Conservation (phyloP, 2,113 vertebrate species). For the Chascanopsetta lugubris region DNA sequence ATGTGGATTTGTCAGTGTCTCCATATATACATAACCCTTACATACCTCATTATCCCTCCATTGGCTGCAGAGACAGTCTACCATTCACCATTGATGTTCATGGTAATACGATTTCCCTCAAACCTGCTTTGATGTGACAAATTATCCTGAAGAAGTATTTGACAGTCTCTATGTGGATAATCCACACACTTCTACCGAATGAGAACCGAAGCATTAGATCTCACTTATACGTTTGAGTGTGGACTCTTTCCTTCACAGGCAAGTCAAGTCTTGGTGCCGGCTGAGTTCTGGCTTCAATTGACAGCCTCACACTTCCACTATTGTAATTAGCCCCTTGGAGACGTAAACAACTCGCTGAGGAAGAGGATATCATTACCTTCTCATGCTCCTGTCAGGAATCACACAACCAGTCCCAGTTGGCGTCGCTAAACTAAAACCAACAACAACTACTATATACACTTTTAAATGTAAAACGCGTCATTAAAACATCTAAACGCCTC, state of each 20-base stretch:
- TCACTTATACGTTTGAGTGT: constrained; percentile 29
- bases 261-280: constrained; percentile 38
- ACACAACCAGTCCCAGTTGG: constrained; percentile 45
- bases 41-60: constrained; percentile 41
- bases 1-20: too few relatives aligned
- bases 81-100: neutral
- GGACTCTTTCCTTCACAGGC: constrained; percentile 32
- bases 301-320: constrained; percentile 62
- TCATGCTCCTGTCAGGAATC: constrained; percentile 57
- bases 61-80: too few relatives aligned
- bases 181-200: constrained; percentile 11
- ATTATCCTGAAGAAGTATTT: constrained; percentile 1
- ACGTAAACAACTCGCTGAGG: constrained; percentile 50
- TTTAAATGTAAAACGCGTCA: constrained; percentile 55
- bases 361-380: constrained; percentile 70
- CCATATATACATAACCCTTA: too few relatives aligned
- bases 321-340: constrained; percentile 81
- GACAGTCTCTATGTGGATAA: constrained; percentile 19
- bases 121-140: constrained; percentile 25
- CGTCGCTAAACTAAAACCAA: constrained; percentile 53
- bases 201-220: constrained; percentile 21
- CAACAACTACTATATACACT: constrained; percentile 36
- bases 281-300: constrained; percentile 53
- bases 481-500: constrained; percentile 45
- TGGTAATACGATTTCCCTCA: neutral